A percentile compares a stretch with the other conserved stretches of the same genome.
Evolutionary conservation across 2,888 invertebrate genomes (phyloP).

Genomic region (Mesorhabditis spiculigera): DNA sequence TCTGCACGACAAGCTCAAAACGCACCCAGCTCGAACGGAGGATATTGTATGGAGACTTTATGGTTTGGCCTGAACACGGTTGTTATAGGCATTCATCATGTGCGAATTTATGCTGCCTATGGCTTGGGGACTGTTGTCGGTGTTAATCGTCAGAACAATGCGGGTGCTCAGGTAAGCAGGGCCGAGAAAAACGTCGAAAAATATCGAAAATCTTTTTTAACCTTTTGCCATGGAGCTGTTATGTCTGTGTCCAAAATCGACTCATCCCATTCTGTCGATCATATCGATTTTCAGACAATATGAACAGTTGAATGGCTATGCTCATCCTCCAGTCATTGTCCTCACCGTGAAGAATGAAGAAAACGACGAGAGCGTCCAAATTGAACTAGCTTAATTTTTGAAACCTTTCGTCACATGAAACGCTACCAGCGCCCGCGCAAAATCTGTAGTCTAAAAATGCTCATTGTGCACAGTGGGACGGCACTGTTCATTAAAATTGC

Average conservation of each 20-base stretch:
- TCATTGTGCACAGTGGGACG: no score
- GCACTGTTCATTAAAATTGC: no score
- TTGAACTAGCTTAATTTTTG: conserved; percentile 33
- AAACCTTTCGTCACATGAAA: neutral
- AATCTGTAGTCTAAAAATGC: no score
- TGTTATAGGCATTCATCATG: conserved; percentile 32
- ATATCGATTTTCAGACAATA: conserved; percentile 14
- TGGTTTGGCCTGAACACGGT: neutral
- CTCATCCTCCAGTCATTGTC: conserved; percentile 41
- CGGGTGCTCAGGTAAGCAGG: conserved; percentile 17
- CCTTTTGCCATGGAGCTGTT: no score
- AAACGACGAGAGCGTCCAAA: conserved; percentile 46
- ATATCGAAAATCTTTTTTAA: neutral
- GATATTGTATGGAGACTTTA: neutral
- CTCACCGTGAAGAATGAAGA: conserved; percentile 45
- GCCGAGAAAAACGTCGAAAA: neutral
- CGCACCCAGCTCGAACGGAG: neutral
- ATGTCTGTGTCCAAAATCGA: no score
- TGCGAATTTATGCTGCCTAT: conserved; percentile 39
- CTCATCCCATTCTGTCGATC: no score
- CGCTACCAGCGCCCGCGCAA: no score
- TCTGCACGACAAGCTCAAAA: conserved; percentile 11
- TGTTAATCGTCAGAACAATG: conserved; percentile 38
- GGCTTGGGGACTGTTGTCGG: conserved; percentile 35
- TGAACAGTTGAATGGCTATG: conserved; percentile 39